Evolutionary conservation across 2,113 vertebrate genomes (phyloP).

Genomic region (Emydura subglobosa): DNA sequence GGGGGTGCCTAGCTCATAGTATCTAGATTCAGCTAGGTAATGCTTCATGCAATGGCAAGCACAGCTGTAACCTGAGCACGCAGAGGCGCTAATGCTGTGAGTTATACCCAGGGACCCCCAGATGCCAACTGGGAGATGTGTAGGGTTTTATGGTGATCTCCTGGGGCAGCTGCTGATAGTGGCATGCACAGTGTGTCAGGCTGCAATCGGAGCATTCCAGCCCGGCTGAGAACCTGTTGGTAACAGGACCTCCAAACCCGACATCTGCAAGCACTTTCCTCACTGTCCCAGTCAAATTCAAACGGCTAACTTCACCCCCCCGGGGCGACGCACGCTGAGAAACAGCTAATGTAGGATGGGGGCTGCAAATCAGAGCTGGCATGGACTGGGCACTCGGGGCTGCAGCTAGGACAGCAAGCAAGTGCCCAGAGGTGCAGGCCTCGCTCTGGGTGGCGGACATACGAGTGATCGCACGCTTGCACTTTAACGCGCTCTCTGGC

Average conservation of each 20-base stretch:
- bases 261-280: not conserved
- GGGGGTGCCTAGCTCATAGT: too few species aligned
- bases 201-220: not conserved
- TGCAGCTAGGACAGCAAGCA: too few species aligned
- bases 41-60: too few species aligned
- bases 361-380: not conserved
- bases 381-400: not conserved
- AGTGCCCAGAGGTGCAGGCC: not conserved
- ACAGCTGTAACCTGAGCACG: too few species aligned
- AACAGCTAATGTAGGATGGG: not conserved
- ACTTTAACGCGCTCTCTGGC: accelerated
- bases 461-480: not conserved
- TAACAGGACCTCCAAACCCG: not conserved
- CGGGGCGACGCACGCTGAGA: not conserved
- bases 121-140: too few species aligned
- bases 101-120: too few species aligned
- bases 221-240: not conserved
- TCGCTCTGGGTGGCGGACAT: not conserved
- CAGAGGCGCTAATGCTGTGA: too few species aligned
- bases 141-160: too few species aligned
- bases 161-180: too few species aligned
- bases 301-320: not conserved
- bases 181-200: too few species aligned
- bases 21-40: too few species aligned
- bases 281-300: not conserved